Conservation (phyloP, 2,113 vertebrate genomes). For the Myrmecophaga tridactyla region DNA sequence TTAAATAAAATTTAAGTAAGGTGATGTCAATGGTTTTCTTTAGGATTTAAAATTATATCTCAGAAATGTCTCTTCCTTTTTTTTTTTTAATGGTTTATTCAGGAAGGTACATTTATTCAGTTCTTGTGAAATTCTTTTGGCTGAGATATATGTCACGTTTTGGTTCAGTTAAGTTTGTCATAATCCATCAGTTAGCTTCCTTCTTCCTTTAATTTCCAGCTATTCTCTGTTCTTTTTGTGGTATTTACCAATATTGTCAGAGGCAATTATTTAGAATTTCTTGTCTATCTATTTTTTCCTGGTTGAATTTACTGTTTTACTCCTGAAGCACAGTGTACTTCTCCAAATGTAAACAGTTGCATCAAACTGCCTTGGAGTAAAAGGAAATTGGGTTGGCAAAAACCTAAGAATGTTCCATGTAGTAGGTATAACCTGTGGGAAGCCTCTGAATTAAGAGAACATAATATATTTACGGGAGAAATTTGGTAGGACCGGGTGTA, state of each 20-base stretch:
- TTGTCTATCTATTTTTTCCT: not conserved
- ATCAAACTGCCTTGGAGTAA: not conserved
- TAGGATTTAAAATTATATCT: not conserved
- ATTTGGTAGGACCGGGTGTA: not conserved
- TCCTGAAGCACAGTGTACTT: not conserved
- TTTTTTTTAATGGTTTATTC: not conserved
- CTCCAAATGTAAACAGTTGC: not conserved
- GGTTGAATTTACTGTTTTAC: not conserved
- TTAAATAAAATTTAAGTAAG: not conserved
- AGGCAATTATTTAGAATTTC: not conserved
- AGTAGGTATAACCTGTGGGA: not conserved
- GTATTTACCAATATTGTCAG: not conserved
- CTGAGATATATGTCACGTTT: not conserved
- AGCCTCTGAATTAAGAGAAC: not conserved
- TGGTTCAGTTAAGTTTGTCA: fast-evolving
- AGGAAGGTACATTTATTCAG: not conserved
- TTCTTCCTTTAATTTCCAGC: constrained; percentile 16
- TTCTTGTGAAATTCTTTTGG: not conserved
- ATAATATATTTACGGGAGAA: not conserved
- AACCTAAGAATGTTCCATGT: not conserved
- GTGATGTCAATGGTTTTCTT: not conserved
- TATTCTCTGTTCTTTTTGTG: constrained; percentile 38
- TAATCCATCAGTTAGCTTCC: not conserved
- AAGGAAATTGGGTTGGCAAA: too few species aligned
- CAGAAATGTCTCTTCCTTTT: not conserved